Base-by-base conservation (phyloP, 1,140 invertebrate species). In the Piezodorus guildinii region DNA sequence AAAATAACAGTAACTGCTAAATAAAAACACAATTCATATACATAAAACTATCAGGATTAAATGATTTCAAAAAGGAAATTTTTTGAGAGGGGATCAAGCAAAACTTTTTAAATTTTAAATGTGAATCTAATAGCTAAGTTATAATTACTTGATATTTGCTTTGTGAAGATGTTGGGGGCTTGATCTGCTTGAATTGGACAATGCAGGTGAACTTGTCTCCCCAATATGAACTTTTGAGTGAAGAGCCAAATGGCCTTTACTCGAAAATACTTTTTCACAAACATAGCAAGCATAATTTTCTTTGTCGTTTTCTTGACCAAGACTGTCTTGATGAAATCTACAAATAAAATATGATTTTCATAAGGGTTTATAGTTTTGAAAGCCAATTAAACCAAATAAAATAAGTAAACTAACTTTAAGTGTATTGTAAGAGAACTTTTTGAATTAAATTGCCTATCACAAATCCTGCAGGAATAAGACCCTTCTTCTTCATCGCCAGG, bases 261-360 rank as follows among this genome's bases (percentile, higher is more conserved):
- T 78, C 61, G 77, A 77, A 54, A 79, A 79, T 6, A 76, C 76
- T 64, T 78, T 77, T 63, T 75, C 75, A 64, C 77, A 79, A 6
- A 78, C 73, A 25, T 75, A 77, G 62, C 78, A 79, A 5, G 78
- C 74, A 49, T 76, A 78, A 16, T 77, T 74, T 65, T 77, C 61
- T n/a, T 46, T 52, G 2, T 49, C 59, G 19, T 62, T 59, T 51
- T 54, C 64, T 19, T 65, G 59, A 34, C 64, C 65, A 5, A 54
- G 54, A 21, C 39, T 60, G 6, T 64, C 63, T 62, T 34, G 49
- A 51, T 67, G 63, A 34, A 67, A 67, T 61, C 63, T 65, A 49
- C 17, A 62, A 62, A 62, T n/a, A 62, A 45, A 44, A 62, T 19
- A 62, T 34, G 34, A 60, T 45, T 19, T 21, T 9, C 44, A 43